Evolutionary conservation across 1,140 invertebrate genomes (phyloP).

Genomic region (Drosophila sturtevanti): DNA sequence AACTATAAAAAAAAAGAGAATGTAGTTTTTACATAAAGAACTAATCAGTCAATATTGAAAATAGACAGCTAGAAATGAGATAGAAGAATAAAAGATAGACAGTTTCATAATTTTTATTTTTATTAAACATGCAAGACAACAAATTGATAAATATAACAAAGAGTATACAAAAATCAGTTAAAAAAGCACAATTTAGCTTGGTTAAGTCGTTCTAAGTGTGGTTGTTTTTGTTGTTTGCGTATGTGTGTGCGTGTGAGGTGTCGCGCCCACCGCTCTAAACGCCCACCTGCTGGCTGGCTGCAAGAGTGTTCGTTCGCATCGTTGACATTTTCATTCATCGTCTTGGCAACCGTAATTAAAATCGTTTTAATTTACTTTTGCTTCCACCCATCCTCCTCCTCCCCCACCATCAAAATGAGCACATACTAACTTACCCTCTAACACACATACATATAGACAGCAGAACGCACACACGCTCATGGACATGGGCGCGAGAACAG

Average conservation of each 20-base stretch:
- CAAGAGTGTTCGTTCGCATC: slow-evolving; percentile 31
- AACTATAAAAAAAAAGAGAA: too few species aligned
- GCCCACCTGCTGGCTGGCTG: slow-evolving; percentile 62
- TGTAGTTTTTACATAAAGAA: too few species aligned
- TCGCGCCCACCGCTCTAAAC: slow-evolving; percentile 4
- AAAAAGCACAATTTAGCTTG: background rate
- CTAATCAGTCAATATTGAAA: too few species aligned
- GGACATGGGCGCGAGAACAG: slow-evolving; percentile 15
- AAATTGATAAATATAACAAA: background rate
- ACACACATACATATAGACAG: background rate
- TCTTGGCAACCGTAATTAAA: slow-evolving; percentile 82
- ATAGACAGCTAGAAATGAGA: too few species aligned
- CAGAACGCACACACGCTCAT: slow-evolving; percentile 7
- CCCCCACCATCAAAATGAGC: background rate
- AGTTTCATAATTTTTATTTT: too few species aligned
- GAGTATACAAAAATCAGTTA: background rate
- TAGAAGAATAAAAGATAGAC: too few species aligned
- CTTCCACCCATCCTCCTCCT: slow-evolving; percentile 11
- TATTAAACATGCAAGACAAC: too few species aligned
- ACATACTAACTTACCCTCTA: slow-evolving; percentile 33
- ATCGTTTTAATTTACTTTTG: slow-evolving; percentile 82
- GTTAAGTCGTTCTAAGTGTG: background rate
- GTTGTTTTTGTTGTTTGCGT: background rate
- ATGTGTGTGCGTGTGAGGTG: background rate
- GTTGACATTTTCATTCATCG: slow-evolving; percentile 82